phyloP scores from a whole-genome alignment of 2,113 vertebrate species.

The Chlorodrepanis virens region DNA sequence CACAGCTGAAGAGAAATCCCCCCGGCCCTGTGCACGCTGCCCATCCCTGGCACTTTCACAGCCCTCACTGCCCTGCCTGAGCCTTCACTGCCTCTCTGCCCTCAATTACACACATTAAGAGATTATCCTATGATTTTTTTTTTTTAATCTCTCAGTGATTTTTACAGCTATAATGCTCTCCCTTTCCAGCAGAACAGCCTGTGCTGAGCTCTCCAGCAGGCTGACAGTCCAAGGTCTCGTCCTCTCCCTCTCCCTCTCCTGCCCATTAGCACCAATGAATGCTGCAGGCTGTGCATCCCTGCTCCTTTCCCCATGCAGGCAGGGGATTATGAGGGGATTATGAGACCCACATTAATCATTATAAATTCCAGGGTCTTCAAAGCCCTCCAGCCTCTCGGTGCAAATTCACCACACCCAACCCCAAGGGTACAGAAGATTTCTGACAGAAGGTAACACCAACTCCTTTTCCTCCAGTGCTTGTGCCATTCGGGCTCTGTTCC shows the following conservation, averaged over 20 bases:
- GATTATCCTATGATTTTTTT: neutral
- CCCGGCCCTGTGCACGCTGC: neutral
- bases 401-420: neutral
- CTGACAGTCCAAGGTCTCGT: neutral
- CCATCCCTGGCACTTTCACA: neutral
- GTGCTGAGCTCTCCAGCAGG: neutral
- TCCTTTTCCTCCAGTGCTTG: neutral
- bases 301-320: neutral
- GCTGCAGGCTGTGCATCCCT: neutral
- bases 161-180: neutral
- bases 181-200: neutral
- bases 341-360: neutral
- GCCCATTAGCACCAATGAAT: neutral
- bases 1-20: neutral
- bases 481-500: neutral
- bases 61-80: neutral
- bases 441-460: neutral
- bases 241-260: neutral
- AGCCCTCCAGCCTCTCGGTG: neutral
- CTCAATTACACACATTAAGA: neutral
- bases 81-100: neutral
- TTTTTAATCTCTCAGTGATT: neutral
- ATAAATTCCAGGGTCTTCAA: neutral
- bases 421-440: neutral
- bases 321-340: neutral